These are phyloP conservation scores for Drosophila melanosoma DNA, from an alignment of 2,888 invertebrate species.

Conservation along the genomic window DNA sequence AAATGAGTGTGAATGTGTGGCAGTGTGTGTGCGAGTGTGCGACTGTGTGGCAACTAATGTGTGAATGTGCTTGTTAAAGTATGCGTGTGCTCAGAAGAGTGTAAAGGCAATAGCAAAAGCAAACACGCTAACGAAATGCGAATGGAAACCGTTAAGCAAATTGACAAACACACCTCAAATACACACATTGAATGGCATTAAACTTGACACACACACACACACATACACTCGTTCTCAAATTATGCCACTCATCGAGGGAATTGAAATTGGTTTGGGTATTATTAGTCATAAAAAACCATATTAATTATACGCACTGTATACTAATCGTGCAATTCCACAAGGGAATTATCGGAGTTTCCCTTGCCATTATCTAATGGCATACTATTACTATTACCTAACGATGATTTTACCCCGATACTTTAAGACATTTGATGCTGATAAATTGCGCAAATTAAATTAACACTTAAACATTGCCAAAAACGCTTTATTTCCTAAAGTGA, in stretches of 20 bases:
- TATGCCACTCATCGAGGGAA: neutral
- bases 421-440: neutral
- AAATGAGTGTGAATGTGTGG: constrained; percentile 16
- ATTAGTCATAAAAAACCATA: constrained; percentile 50
- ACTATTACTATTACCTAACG: neutral
- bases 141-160: constrained; percentile 51
- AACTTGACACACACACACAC: constrained; percentile 11
- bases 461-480: neutral
- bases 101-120: constrained; percentile 27
- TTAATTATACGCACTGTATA: constrained; percentile 69
- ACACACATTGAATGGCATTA: constrained; percentile 8
- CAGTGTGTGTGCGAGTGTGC: constrained; percentile 21
- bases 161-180: constrained; percentile 53
- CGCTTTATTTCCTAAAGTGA: neutral
- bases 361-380: constrained; percentile 4
- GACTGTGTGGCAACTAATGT: constrained; percentile 8
- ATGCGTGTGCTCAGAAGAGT: constrained; percentile 41
- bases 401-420: neutral
- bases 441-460: neutral
- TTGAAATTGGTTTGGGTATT: neutral
- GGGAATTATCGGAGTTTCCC: constrained; percentile 9
- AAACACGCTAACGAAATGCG: constrained; percentile 29
- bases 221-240: constrained; percentile 7
- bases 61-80: constrained; percentile 5
- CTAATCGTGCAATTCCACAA: constrained; percentile 30